Base-by-base conservation (phyloP, 2,888 invertebrate genomes). In the Drosophila merina region DNA sequence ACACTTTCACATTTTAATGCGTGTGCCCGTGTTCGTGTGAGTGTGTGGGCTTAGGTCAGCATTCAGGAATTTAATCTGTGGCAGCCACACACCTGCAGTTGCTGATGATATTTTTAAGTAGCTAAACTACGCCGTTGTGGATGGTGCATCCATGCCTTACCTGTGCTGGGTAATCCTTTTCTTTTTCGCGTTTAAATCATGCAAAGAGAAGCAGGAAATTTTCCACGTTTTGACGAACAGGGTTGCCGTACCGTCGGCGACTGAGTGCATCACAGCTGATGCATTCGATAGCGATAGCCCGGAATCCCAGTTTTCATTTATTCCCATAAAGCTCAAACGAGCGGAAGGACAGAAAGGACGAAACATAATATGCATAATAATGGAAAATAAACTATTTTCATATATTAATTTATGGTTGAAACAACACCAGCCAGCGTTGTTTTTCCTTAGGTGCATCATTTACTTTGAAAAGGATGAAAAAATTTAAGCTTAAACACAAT, bases 1-100 rank as follows among this genome's bases (percentile, higher is more conserved):
- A 84, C 75, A 85, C 87, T 85, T 87, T 82, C 85, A 87, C 87
- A 82, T 85, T 87, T 72, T 55, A 58, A 66, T 50, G 28, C 47
- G 50, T 48, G 58, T 44, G 49, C 47, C 57, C 50, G 38, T 40
- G 60, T 25, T 40, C 64, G 48, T 57, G 58, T 58, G 44, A 69
- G 70, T 48, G 62, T 66, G 63, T 59, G 57, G 66, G 78, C 84
- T 81, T 81, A 86, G 80, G 75, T 86, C 80, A 81, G 86, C 86
- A 73, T 69, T 48, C n/a, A 7, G 2, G 2, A 42, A 40, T 47
- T 33, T 38, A 7, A 25, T 14, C 28, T 38, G 8, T 14, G 2
- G 9, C n/a, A 28, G 28, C 4, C 3, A 14, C 44, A 10, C 31
- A 30, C 44, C 10, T 6, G 8, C 8, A n/a, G 1, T n/a, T 8